Evolutionary conservation across 1,140 invertebrate genomes (phyloP).

Genomic region (Drosophila sechellia): DNA sequence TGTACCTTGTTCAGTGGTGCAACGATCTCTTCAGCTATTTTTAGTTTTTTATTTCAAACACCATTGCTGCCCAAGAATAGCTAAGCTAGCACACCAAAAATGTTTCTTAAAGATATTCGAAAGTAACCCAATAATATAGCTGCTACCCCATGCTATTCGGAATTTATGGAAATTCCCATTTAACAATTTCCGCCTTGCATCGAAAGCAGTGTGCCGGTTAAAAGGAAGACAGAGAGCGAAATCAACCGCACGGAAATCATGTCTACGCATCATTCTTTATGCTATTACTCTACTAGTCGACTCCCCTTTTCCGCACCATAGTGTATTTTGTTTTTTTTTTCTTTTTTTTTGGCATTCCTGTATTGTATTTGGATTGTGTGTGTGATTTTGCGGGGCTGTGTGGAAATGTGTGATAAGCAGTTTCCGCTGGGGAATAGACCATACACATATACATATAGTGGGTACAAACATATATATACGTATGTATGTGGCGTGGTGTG

Average conservation of each 20-base stretch:
- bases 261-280: slow-evolving; percentile 83
- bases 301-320: not conserved
- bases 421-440: slow-evolving; percentile 76
- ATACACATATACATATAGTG: not conserved
- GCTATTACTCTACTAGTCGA: slow-evolving; percentile 63
- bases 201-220: slow-evolving; percentile 31
- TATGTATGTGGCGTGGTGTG: not conserved
- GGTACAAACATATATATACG: not conserved
- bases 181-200: slow-evolving; percentile 43
- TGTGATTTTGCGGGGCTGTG: slow-evolving; percentile 73
- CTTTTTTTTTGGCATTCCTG: slow-evolving; percentile 55
- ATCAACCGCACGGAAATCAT: slow-evolving; percentile 83
- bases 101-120: not conserved
- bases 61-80: too few species aligned
- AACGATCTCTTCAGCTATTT: not conserved
- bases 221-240: slow-evolving; percentile 24
- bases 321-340: slow-evolving; percentile 30
- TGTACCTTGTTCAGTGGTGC: not conserved
- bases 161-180: slow-evolving; percentile 46
- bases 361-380: slow-evolving; percentile 66
- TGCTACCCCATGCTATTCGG: slow-evolving; percentile 26
- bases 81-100: not conserved
- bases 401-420: slow-evolving; percentile 83
- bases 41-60: not conserved
- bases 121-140: slow-evolving; percentile 14